Evolutionary conservation across 2,113 vertebrate genomes (phyloP).

Genomic region (Guaruba guarouba): DNA sequence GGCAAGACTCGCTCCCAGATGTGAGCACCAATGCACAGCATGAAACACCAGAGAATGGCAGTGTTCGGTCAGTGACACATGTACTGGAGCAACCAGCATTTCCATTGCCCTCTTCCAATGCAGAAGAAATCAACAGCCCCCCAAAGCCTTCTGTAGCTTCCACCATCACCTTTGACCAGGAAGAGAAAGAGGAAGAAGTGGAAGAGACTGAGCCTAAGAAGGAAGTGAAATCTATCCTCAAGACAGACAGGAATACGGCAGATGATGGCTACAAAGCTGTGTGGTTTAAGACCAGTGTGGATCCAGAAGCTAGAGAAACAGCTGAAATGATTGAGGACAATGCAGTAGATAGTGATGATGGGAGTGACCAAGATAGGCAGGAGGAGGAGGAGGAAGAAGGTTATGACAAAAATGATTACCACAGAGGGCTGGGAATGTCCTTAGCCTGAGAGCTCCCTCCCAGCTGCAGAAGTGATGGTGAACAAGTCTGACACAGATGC

Average conservation of each 20-base stretch:
- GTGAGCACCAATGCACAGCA: not conserved
- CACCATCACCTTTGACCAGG: not conserved
- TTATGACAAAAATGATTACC: not conserved
- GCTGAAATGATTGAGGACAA: constrained; percentile 18
- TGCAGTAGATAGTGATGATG: not conserved
- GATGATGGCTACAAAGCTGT: constrained; percentile 64
- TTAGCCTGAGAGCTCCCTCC: not conserved
- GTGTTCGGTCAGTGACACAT: not conserved
- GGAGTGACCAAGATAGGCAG: not conserved
- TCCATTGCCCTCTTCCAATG: not conserved
- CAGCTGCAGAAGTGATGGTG: not conserved
- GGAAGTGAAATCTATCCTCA: constrained; percentile 63
- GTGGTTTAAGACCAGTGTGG: constrained; percentile 59
- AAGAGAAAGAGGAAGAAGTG: not conserved
- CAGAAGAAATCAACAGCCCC: not conserved
- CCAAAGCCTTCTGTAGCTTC: not conserved
- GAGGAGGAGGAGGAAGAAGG: not conserved
- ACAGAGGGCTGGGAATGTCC: not conserved
- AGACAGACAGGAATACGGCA: not conserved
- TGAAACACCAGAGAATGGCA: not conserved
- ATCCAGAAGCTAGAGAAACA: constrained; percentile 29
- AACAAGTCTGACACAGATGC: not conserved
- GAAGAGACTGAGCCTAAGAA: not conserved
- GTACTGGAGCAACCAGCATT: not conserved
- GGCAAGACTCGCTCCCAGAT: not conserved